Percentiles rank a stretch among this genome's conserved stretches.
Evolutionary conservation across 2,113 vertebrate species (phyloP).

Genomic region (Salminus brasiliensis): DNA sequence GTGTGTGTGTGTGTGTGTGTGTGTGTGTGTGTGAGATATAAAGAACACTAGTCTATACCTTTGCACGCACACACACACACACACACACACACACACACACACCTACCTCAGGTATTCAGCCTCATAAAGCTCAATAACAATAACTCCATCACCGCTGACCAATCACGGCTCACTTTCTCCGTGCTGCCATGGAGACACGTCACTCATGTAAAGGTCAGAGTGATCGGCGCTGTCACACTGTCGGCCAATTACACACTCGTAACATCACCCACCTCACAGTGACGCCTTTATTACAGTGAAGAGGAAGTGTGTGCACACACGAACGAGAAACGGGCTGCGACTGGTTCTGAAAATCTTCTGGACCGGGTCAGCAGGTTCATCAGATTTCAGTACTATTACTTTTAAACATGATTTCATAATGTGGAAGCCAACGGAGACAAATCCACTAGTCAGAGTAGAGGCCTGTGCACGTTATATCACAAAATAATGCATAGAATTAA

Average conservation of each 20-base stretch:
- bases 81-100: background rate
- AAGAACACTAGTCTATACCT: background rate
- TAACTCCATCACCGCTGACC: constrained; percentile 15
- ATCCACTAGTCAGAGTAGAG: too few relatives aligned
- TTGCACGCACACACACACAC: background rate
- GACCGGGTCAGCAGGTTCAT: background rate
- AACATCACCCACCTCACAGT: background rate
- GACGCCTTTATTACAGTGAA: background rate
- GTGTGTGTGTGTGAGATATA: background rate
- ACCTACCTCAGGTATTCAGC: background rate
- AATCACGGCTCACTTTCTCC: background rate
- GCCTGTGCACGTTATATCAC: too few relatives aligned
- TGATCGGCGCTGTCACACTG: constrained; percentile 16
- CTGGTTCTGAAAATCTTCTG: background rate
- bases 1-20: background rate
- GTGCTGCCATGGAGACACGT: background rate
- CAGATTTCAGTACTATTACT: too few relatives aligned
- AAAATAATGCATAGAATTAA: too few relatives aligned
- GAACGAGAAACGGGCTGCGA: background rate
- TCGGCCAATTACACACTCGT: constrained; percentile 6
- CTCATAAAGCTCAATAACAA: constrained; percentile 32
- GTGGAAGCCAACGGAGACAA: too few relatives aligned
- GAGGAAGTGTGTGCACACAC: background rate
- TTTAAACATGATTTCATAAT: too few relatives aligned
- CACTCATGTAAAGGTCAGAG: constrained; percentile 15